These are phyloP conservation scores for Empis stercorea DNA, from an alignment of 2,888 invertebrate species.

Conservation along the genomic window DNA sequence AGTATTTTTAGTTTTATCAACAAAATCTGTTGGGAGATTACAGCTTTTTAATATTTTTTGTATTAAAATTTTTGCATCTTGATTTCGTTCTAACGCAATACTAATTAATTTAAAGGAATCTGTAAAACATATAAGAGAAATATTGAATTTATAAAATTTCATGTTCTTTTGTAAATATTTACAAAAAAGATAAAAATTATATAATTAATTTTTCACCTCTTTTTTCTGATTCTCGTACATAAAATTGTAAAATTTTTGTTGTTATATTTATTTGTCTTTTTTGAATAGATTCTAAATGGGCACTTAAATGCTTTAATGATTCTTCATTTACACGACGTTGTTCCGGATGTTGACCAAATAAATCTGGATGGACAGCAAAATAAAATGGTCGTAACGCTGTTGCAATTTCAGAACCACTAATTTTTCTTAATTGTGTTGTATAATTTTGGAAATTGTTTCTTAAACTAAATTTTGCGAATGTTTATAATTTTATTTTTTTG, in stretches of 20 bases:
- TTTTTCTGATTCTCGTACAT: conserved; percentile 42
- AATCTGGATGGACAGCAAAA: conserved; percentile 89
- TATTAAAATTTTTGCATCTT: conserved; percentile 59
- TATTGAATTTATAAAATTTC: not conserved
- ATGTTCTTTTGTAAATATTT: too few species aligned
- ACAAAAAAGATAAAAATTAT: conserved; percentile 2
- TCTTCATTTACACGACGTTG: conserved; percentile 82
- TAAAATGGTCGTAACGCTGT: conserved; percentile 88
- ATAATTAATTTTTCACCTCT: conserved; percentile 6
- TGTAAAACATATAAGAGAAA: conserved; percentile 24
- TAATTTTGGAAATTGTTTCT: not conserved
- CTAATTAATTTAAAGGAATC: conserved; percentile 61
- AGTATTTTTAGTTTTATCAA: conserved; percentile 50
- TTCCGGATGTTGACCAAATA: conserved; percentile 82
- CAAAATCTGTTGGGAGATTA: conserved; percentile 73
- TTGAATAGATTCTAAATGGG: conserved; percentile 67
- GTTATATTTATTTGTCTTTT: conserved; percentile 42
- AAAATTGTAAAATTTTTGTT: conserved; percentile 59
- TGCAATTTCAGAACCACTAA: conserved; percentile 73
- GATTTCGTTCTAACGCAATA: conserved; percentile 53
- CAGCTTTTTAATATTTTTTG: conserved; percentile 63
- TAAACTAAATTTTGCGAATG: not conserved
- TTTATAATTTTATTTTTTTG: too few species aligned
- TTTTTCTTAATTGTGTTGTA: conserved; percentile 14
- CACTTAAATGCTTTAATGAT: conserved; percentile 76